phyloP scores from a whole-genome alignment of 2,888 invertebrate species.

The Orchesella flavescens region DNA sequence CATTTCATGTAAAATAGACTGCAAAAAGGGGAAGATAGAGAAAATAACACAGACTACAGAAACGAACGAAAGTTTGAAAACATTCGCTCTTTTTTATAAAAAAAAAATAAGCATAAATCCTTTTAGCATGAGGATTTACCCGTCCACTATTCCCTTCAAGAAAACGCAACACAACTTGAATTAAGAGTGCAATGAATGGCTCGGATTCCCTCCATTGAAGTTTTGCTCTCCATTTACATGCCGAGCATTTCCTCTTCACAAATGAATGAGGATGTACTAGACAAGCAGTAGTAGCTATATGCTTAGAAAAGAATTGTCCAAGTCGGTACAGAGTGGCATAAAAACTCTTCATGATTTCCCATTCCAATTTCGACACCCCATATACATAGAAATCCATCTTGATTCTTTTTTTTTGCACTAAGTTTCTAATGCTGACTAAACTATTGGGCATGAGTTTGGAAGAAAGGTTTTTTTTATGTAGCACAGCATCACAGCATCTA shows the following conservation, averaged over 20 bases:
- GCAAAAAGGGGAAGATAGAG: neutral
- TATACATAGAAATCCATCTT: slow-evolving; percentile 8
- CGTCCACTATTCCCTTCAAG: neutral
- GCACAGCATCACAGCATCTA: neutral
- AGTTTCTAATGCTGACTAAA: neutral
- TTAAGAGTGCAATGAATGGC: slow-evolving; percentile 40
- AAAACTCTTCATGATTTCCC: slow-evolving; percentile 26
- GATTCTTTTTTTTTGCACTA: neutral
- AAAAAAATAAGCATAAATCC: slow-evolving; percentile 28
- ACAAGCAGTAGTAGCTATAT: too few species aligned
- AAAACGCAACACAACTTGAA: neutral
- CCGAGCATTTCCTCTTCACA: slow-evolving; percentile 15
- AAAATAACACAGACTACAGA: slow-evolving; percentile 10
- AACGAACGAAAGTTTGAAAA: slow-evolving; percentile 26
- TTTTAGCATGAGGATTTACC: slow-evolving; percentile 29
- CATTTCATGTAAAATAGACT: slow-evolving; percentile 9
- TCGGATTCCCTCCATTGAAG: slow-evolving; percentile 29
- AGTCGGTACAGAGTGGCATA: slow-evolving; percentile 14
- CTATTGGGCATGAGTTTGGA: neutral
- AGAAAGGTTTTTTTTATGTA: neutral
- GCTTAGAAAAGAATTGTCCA: neutral
- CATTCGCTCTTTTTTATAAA: slow-evolving; percentile 3
- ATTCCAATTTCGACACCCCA: slow-evolving; percentile 30
- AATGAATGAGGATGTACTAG: slow-evolving; percentile 1
- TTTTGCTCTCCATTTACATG: slow-evolving; percentile 39